A percentile compares a stretch with the other conserved stretches of the same genome.
Conservation (phyloP, 1,140 invertebrate species). For the Varroa destructor region DNA sequence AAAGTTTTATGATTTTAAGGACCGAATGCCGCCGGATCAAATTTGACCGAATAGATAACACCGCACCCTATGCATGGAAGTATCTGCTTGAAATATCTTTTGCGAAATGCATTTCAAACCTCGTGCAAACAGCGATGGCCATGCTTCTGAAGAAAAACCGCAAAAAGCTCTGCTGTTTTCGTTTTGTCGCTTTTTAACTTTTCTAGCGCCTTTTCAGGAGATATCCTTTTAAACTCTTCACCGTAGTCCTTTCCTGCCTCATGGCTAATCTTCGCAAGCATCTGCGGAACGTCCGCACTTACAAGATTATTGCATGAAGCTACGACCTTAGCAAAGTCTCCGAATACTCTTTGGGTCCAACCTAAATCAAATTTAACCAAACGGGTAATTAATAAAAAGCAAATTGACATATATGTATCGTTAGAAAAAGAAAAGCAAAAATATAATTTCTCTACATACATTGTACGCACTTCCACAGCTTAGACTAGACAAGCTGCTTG, state of each 20-base stretch:
- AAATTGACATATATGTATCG: no score
- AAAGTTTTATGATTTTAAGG: no score
- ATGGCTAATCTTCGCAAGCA: not conserved
- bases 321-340: conserved; percentile 8
- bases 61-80: no score
- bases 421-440: no score
- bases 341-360: not conserved
- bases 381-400: no score
- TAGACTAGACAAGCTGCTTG: no score
- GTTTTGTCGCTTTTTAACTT: conserved; percentile 50
- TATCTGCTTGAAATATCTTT: no score
- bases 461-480: no score
- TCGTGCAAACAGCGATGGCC: conserved; percentile 61
- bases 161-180: conserved; percentile 43
- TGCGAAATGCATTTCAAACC: not conserved
- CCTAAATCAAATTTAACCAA: not conserved
- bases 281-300: conserved; percentile 9
- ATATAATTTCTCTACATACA: no score
- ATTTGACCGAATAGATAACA: no score
- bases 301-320: conserved; percentile 27
- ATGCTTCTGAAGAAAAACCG: conserved; percentile 53
- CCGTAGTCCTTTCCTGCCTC: conserved; percentile 9
- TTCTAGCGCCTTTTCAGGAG: conserved; percentile 42
- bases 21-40: no score
- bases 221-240: not conserved